phyloP scores from a whole-genome alignment of 1,140 invertebrate genomes.

The Macrocentrus cingulum region DNA sequence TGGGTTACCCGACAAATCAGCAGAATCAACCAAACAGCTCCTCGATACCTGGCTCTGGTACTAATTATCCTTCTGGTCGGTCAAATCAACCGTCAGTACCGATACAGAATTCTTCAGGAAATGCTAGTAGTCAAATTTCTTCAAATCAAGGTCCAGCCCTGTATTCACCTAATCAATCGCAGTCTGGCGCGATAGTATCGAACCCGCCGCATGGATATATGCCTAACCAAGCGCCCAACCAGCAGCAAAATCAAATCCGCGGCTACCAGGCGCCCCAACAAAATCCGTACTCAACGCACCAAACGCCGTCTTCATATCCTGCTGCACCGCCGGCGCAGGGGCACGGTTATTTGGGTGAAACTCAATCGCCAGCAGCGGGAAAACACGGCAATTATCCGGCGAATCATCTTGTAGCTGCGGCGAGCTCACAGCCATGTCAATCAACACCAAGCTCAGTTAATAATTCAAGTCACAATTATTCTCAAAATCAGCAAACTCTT shows the following conservation, averaged over 20 bases:
- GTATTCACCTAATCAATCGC: not conserved
- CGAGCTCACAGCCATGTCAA: slow-evolving; percentile 30
- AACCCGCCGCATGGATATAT: slow-evolving; percentile 29
- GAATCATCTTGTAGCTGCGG: slow-evolving; percentile 30
- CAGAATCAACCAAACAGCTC: slow-evolving; percentile 33
- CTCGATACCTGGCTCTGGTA: slow-evolving; percentile 34
- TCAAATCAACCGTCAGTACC: not conserved
- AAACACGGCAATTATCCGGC: slow-evolving; percentile 35
- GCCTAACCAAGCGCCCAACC: slow-evolving; percentile 30
- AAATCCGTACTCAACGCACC: slow-evolving; percentile 30
- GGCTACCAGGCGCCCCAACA: slow-evolving; percentile 33
- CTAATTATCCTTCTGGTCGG: slow-evolving; percentile 17
- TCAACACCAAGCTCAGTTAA: slow-evolving; percentile 22
- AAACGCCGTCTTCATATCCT: slow-evolving; percentile 24
- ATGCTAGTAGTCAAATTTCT: slow-evolving; percentile 2
- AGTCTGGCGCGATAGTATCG: slow-evolving; percentile 12
- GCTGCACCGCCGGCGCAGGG: slow-evolving; percentile 31
- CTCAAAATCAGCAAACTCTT: slow-evolving; percentile 8
- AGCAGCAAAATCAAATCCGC: slow-evolving; percentile 36
- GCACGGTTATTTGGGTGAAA: slow-evolving; percentile 39
- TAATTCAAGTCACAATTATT: slow-evolving; percentile 7
- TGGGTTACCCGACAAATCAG: slow-evolving; percentile 36
- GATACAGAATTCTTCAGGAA: slow-evolving; percentile 7
- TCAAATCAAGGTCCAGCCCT: slow-evolving; percentile 1
- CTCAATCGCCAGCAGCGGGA: slow-evolving; percentile 28